Percentiles rank a stretch among this genome's conserved stretches.
Conservation (phyloP, 92 coral and sea anemone species). For the Blastomussa wellsi region DNA sequence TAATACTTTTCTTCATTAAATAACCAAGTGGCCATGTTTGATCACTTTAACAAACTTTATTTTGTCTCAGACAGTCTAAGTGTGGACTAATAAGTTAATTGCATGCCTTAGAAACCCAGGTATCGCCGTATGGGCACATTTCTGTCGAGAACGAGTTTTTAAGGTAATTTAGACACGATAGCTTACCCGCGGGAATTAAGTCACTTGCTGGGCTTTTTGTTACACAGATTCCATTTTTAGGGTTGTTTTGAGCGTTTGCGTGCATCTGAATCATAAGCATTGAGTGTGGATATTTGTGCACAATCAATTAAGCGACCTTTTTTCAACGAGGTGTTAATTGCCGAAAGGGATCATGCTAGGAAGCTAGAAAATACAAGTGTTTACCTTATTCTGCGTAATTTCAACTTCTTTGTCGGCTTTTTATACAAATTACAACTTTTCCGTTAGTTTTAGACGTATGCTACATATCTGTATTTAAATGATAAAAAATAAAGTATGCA, state of each 20-base stretch:
- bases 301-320: neutral
- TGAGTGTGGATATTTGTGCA: neutral
- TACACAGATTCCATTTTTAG: neutral
- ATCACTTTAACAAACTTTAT: constrained; percentile 1
- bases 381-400: neutral
- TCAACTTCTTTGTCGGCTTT: neutral
- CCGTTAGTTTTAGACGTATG: neutral
- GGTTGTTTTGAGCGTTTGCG: neutral
- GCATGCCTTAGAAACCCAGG: neutral
- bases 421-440: neutral
- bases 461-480: neutral
- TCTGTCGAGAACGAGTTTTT: no score
- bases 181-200: neutral
- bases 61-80: neutral
- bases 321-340: neutral
- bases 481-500: neutral
- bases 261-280: neutral
- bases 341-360: neutral
- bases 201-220: neutral
- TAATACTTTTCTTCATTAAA: neutral
- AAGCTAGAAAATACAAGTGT: neutral
- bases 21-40: neutral
- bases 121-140: neutral
- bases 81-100: neutral
- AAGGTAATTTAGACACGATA: neutral